These are phyloP conservation scores for Nyctibius grandis DNA, from an alignment of 2,797 vertebrate genomes.

Conservation along the genomic window DNA sequence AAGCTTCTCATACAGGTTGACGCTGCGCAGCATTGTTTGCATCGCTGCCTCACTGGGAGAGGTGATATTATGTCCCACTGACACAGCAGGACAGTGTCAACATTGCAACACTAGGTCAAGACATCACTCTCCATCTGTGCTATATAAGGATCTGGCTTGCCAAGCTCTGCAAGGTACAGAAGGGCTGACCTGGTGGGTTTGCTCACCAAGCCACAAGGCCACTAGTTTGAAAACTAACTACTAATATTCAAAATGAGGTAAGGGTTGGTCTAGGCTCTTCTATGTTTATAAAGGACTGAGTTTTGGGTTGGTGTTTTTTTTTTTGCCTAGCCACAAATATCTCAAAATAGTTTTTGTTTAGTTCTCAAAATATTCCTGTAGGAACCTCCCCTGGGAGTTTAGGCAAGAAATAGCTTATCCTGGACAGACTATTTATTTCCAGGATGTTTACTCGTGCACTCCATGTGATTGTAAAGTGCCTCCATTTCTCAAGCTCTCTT, in stretches of 20 bases:
- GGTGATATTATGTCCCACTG: not conserved
- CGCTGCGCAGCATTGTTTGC: not conserved
- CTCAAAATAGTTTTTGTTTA: constrained; percentile 59
- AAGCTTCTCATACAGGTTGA: not conserved
- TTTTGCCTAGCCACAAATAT: not conserved
- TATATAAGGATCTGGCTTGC: constrained; percentile 11
- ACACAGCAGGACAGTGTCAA: not conserved
- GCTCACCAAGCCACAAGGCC: constrained; percentile 21
- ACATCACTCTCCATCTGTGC: not conserved
- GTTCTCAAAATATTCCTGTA: constrained; percentile 52
- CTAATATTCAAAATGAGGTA: constrained; percentile 45
- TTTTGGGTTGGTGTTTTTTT: not conserved
- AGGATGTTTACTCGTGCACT: constrained; percentile 52
- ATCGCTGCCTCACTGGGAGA: not conserved
- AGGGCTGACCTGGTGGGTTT: not conserved
- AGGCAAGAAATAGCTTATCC: constrained; percentile 65
- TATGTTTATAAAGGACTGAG: constrained; percentile 30
- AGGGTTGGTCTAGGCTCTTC: not conserved
- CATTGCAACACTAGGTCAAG: not conserved
- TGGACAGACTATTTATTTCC: constrained; percentile 64
- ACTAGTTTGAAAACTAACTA: constrained; percentile 11
- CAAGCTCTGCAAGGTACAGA: not conserved
- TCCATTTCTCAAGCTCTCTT: constrained; percentile 60
- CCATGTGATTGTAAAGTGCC: constrained; percentile 59
- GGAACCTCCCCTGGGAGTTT: constrained; percentile 17